Evolutionary conservation across 2,113 vertebrate species (phyloP), one percentile per base, ranked within the genome.

Genomic region (Pseudolaguvia tuberculata): DNA sequence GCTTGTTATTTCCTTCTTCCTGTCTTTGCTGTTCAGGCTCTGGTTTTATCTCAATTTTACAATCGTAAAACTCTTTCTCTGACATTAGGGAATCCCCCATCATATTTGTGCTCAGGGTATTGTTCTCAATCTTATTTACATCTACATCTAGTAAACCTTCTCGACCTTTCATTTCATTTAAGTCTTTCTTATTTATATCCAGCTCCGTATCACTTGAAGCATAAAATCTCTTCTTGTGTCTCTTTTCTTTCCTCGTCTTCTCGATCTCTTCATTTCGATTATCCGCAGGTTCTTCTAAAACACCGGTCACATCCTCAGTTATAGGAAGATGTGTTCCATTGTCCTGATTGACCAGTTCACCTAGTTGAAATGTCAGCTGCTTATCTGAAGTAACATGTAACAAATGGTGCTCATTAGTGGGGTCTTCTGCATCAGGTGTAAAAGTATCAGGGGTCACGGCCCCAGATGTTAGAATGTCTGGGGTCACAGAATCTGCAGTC

Each of bases 401-500:
- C 58, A 45, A 11, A 52, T 62, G 55, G 51, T 25, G 74, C 66
- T 1, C 70, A 5, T 14, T 50, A 52, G 18, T 63, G 1, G 58
- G 52, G 52, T 77, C 6, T 66, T 81, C 79, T 31, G 47, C 15
- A 1, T 78, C n/a, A 0, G 11, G 50, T 68, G 78, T 67, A 10
- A 74, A 70, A 0, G 53, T 75, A 67, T 85, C 86, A 72, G 86
- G 84, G 53, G 85, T 87, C 0, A 52, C 29, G 2, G 75, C 73
- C 51, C 69, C 86, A 18, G 87, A 89, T 15, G 79, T 88, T 70
- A 87, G n/a, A 17, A 85, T 84, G 70, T 87, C 84, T 18, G 88
- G 83, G 12, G 85, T 88, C 65, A 73, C 66, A 20, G 79, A 66
- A 7, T 87, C 59, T 6, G 31, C 69, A 17, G 71, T 75, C 17